Conservation (phyloP, 2,113 vertebrate genomes). For the Alces alces region DNA sequence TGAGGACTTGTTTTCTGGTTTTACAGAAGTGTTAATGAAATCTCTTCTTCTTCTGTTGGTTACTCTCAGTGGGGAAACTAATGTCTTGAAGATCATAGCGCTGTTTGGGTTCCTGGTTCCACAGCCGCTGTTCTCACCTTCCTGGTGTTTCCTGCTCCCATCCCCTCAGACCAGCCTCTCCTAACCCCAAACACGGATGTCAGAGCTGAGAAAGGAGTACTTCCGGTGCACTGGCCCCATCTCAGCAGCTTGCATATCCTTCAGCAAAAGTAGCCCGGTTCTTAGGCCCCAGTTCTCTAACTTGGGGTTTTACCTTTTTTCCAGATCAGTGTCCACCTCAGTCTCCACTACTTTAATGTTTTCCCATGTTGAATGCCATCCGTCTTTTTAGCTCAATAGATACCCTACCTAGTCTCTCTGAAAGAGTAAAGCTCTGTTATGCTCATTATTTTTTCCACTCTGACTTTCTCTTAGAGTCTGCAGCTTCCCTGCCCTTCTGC, state of each 20-base stretch:
- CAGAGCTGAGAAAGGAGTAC: background rate
- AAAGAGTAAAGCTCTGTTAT: background rate
- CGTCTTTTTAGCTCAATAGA: background rate
- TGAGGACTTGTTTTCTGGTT: constrained; percentile 49
- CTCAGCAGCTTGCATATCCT: background rate
- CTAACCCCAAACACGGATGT: background rate
- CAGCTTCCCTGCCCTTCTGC: background rate
- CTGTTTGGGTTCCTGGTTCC: background rate
- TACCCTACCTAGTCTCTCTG: background rate
- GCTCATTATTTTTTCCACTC: background rate
- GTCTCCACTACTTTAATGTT: background rate
- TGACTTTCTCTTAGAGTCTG: background rate
- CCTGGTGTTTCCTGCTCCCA: background rate
- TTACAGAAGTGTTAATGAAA: constrained; percentile 38
- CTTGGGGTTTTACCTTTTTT: background rate
- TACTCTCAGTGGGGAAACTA: background rate
- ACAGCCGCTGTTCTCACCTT: background rate
- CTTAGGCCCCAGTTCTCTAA: background rate
- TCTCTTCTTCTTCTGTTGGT: background rate
- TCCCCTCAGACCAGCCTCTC: background rate
- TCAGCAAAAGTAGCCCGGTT: background rate
- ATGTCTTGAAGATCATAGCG: background rate
- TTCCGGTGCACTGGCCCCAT: background rate
- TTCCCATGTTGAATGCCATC: background rate
- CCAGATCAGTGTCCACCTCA: background rate